These are phyloP conservation scores for Ellobius talpinus DNA, from an alignment of 2,113 vertebrate species.

Conservation along the genomic window DNA sequence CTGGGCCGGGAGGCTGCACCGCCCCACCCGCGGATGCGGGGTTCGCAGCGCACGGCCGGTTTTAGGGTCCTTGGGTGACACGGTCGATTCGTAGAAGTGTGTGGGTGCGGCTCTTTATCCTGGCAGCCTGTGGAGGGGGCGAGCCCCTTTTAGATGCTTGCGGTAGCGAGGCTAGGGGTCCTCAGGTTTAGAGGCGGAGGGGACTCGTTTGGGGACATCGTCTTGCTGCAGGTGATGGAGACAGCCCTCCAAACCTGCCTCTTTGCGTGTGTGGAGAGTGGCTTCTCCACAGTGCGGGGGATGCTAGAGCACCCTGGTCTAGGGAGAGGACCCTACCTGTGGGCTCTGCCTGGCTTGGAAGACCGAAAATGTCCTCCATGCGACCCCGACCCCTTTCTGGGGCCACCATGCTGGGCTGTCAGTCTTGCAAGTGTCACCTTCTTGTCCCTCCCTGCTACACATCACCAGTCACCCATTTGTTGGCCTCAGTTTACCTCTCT, in stretches of 20 bases:
- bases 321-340: not conserved
- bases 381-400: not conserved
- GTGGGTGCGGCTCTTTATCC: not conserved
- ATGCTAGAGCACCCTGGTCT: not conserved
- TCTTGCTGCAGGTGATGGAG: not conserved
- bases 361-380: not conserved
- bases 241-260: not conserved
- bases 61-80: not conserved
- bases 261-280: not conserved
- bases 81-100: not conserved
- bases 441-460: not conserved
- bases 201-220: not conserved
- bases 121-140: not conserved
- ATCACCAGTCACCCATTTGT: not conserved
- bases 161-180: not conserved
- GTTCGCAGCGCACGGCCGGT: not conserved
- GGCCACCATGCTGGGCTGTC: not conserved
- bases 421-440: not conserved
- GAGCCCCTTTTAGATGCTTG: not conserved
- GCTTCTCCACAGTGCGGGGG: not conserved
- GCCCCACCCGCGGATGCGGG: not conserved
- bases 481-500: constrained; percentile 41
- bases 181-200: not conserved
- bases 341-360: not conserved
- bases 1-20: not conserved